Percentiles rank a stretch among this genome's conserved stretches.
Evolutionary conservation across 2,113 vertebrate genomes (phyloP).

Genomic region (Dinomys branickii): DNA sequence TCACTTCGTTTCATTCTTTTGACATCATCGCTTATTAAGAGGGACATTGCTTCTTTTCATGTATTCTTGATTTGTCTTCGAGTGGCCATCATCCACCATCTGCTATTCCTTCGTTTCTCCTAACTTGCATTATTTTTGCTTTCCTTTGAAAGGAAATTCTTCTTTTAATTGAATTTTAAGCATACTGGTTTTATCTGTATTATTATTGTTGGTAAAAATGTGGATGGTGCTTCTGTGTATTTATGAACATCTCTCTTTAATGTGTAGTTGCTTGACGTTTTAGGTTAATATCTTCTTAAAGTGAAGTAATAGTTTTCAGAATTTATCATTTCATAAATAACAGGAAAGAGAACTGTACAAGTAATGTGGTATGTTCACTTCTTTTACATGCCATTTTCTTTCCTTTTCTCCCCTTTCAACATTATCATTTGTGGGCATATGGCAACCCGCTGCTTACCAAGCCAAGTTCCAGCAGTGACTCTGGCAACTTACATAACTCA

Average conservation of each 20-base stretch:
- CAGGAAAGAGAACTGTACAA: not conserved
- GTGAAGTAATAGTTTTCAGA: constrained; percentile 23
- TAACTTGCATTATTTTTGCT: not conserved
- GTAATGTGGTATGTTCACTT: not conserved
- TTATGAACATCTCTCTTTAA: not conserved
- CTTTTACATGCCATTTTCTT: not conserved
- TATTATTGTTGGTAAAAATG: not conserved
- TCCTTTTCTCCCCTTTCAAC: not conserved
- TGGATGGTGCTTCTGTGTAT: not conserved
- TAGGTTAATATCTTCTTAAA: not conserved
- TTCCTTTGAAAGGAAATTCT: not conserved
- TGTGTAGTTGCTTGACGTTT: not conserved
- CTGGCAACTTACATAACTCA: constrained; percentile 13
- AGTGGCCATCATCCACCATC: not conserved
- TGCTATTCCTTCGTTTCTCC: not conserved
- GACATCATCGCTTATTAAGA: not conserved
- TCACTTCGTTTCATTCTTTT: not conserved
- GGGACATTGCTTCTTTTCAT: not conserved
- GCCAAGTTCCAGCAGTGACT: not conserved
- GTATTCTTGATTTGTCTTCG: not conserved
- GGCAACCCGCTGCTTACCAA: not conserved
- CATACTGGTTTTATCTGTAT: not conserved
- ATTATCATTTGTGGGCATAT: not conserved
- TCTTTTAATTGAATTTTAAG: not conserved
- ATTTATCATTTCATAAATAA: not conserved